Conservation (phyloP, 2,888 invertebrate species). For the Polyommatus icarus region DNA sequence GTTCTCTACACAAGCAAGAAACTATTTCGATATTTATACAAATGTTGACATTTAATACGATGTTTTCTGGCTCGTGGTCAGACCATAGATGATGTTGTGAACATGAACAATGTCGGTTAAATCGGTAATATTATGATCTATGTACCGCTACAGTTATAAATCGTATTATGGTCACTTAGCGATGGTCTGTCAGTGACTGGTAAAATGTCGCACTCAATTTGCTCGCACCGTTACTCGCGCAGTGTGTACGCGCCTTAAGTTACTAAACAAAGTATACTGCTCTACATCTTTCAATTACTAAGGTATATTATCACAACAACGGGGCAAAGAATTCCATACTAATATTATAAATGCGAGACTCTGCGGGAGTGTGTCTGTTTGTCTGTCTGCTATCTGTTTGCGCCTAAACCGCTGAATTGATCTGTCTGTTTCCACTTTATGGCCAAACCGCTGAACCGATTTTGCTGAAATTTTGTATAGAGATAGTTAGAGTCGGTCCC, state of each 20-base stretch:
- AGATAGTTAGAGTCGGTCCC: too few species aligned
- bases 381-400: too few species aligned
- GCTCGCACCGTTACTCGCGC: not conserved
- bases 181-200: conserved; percentile 2
- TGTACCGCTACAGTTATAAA: conserved; percentile 3
- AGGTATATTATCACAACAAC: too few species aligned
- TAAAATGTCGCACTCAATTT: conserved; percentile 13
- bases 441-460: too few species aligned
- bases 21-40: too few species aligned
- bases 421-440: too few species aligned
- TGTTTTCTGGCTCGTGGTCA: not conserved
- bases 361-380: too few species aligned
- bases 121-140: not conserved
- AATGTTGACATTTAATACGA: too few species aligned
- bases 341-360: not conserved
- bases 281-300: not conserved
- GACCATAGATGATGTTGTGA: not conserved
- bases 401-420: too few species aligned
- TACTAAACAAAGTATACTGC: not conserved
- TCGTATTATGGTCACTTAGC: conserved; percentile 1
- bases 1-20: too few species aligned
- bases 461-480: too few species aligned
- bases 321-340: not conserved
- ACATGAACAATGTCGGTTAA: not conserved
- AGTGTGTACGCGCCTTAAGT: not conserved